These are phyloP conservation scores for Cololabis saira DNA, from an alignment of 2,113 vertebrate species.

Conservation along the genomic window DNA sequence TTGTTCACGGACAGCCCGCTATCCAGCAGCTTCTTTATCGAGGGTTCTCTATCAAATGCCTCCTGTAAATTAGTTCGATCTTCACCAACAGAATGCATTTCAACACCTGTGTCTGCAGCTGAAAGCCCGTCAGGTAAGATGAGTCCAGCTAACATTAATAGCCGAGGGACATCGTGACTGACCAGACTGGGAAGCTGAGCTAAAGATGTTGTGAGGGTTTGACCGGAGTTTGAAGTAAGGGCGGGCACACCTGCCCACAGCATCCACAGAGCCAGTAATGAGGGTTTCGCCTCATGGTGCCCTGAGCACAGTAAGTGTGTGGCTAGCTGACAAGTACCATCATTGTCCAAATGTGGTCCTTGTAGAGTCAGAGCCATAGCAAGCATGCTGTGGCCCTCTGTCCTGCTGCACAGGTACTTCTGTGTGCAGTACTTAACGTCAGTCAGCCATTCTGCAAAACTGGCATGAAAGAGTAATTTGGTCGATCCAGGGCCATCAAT, in stretches of 20 bases:
- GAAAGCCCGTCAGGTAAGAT: slow-evolving; percentile 40
- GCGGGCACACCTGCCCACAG: slow-evolving; percentile 76
- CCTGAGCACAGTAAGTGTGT: slow-evolving; percentile 79
- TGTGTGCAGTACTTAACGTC: slow-evolving; percentile 87
- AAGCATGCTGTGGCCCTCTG: slow-evolving; percentile 82
- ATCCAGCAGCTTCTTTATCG: slow-evolving; percentile 71
- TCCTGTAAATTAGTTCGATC: slow-evolving; percentile 38
- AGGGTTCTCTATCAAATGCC: slow-evolving; percentile 60
- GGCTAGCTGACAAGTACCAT: slow-evolving; percentile 76
- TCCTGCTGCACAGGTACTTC: slow-evolving; percentile 81
- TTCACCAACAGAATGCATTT: slow-evolving; percentile 44
- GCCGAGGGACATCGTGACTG: slow-evolving; percentile 77
- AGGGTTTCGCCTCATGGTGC: slow-evolving; percentile 71
- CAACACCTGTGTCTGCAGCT: slow-evolving; percentile 37
- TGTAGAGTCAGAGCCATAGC: slow-evolving; percentile 80
- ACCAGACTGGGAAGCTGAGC: slow-evolving; percentile 62
- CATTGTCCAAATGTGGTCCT: slow-evolving; percentile 60
- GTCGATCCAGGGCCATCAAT: slow-evolving; percentile 64
- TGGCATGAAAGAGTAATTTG: slow-evolving; percentile 84
- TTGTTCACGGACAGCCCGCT: slow-evolving; percentile 72
- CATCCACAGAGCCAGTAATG: slow-evolving; percentile 82
- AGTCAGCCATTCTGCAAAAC: slow-evolving; percentile 86
- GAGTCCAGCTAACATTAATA: slow-evolving; percentile 77
- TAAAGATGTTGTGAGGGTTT: slow-evolving; percentile 8
- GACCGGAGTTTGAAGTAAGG: slow-evolving; percentile 27